Evolutionary conservation across 2,888 invertebrate genomes (phyloP), one percentile per base, ranked within the genome.

Genomic region (Atrina japonica): DNA sequence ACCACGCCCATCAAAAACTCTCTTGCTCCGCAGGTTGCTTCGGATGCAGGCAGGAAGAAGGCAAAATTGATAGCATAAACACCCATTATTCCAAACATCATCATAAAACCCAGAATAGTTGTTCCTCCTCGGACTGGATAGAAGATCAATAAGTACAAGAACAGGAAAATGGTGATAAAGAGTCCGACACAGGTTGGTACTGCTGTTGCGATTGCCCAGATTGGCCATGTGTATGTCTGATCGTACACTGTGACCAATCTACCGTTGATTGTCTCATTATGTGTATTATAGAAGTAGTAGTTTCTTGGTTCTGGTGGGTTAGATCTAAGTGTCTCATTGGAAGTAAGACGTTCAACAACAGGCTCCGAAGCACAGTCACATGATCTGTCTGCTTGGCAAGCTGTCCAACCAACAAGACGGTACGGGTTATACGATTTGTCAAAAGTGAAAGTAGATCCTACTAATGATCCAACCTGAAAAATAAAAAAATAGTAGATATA

Each of bases 51-150:
- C 21, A 90, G 66, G 67, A 91, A 86, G 85, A 91, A 91, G 30
- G 91, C 91, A 75, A 91, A 91, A 80, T 91, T 91, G 66, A 91
- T 83, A 35, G 85, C 86, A 75, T 90, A 91, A 47, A 91, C 84
- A 3, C 90, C 81, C n/a, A 91, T 75, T 53, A 92, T 81, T 18
- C 91, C 92, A n/a, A 90, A 72, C 52, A 92, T 87, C 45, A 90
- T 88, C 72, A 91, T 79, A 82, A 90, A 91, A 2, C 91, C 91
- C 2, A 92, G 82, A 5, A 89, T 81, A 0, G 91, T 78, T 21
- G 90, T 89, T 49, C 89, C 90, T 3, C 88, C 85, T n/a, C 86
- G 82, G 29, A 89, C 81, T 0, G 90, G 90, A 75, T 90, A 91
- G 30, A 82, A 82, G 61, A 88, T 78, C 41, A 90, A 71, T 69